Conservation (phyloP, 2,797 vertebrate genomes). For the Neomorphus geoffroyi region DNA sequence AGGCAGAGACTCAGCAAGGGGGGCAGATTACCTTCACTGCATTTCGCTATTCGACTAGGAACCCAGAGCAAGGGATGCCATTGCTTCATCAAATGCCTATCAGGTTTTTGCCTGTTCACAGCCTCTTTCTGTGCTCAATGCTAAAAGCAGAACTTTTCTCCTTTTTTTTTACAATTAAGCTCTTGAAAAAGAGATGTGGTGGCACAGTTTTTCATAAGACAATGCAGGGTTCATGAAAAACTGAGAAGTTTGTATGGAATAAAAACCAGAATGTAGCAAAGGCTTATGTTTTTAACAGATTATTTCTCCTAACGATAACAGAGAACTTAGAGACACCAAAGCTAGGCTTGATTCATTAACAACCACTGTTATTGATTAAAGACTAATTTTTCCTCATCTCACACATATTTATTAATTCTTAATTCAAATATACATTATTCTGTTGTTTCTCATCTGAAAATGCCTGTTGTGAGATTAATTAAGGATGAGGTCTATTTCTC, state of each 20-base stretch:
- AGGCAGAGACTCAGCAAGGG: background rate
- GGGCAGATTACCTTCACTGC: background rate
- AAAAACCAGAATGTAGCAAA: background rate
- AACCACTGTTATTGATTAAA: slow-evolving; percentile 32
- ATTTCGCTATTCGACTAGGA: background rate
- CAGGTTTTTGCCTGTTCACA: background rate
- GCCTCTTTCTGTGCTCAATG: background rate
- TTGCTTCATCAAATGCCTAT: background rate
- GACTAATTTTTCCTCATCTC: slow-evolving; percentile 21
- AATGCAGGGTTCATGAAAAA: background rate
- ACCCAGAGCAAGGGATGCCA: background rate
- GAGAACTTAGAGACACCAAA: background rate
- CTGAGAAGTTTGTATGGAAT: background rate
- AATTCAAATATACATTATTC: slow-evolving; percentile 43
- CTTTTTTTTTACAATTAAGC: background rate
- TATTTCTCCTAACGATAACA: background rate
- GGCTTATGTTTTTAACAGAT: background rate
- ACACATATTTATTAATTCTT: slow-evolving; percentile 46
- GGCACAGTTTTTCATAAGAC: background rate
- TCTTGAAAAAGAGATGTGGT: background rate
- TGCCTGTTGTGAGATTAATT: slow-evolving; percentile 44
- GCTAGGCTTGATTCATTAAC: background rate
- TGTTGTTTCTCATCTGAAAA: background rate
- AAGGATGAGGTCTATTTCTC: background rate
- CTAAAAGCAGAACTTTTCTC: background rate